Percentiles rank a stretch among this genome's conserved stretches.
Evolutionary conservation across 1,140 invertebrate genomes (phyloP).

Genomic region (Trachymyrmex septentrionalis): DNA sequence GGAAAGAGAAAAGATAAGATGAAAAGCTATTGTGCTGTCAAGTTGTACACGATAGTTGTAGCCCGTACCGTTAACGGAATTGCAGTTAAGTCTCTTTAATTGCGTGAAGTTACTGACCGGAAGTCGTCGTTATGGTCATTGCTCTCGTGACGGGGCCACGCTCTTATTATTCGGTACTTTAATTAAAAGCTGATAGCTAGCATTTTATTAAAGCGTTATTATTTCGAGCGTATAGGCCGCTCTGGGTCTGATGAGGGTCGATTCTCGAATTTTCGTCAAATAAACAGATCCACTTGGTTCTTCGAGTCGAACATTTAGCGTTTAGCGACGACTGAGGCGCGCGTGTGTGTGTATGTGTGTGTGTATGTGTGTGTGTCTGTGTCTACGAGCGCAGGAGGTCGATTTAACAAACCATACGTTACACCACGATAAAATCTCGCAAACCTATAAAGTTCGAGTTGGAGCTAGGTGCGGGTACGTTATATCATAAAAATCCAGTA

Average conservation of each 20-base stretch:
- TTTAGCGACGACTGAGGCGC: background rate
- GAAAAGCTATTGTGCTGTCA: conserved; percentile 72
- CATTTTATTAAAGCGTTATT: conserved; percentile 4
- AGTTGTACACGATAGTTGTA: conserved; percentile 72
- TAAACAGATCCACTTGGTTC: conserved; percentile 63
- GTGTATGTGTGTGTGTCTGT: conserved; percentile 39
- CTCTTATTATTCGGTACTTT: conserved; percentile 28
- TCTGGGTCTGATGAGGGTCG: conserved; percentile 52
- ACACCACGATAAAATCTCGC: conserved; percentile 86
- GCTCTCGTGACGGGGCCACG: conserved; percentile 45
- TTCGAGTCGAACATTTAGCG: conserved; percentile 44
- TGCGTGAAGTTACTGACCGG: conserved; percentile 76
- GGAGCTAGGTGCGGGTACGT: conserved; percentile 82
- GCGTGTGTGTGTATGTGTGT: background rate
- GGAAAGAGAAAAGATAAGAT: background rate
- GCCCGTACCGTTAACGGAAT: conserved; percentile 73
- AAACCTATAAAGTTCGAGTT: conserved; percentile 85
- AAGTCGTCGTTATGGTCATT: conserved; percentile 76
- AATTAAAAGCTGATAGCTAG: conserved; percentile 28
- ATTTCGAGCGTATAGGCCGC: conserved; percentile 3
- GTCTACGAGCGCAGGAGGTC: conserved; percentile 68
- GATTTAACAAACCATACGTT: conserved; percentile 87
- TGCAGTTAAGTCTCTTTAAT: conserved; percentile 77
- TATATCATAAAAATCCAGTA: conserved; percentile 87
- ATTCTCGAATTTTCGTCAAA: conserved; percentile 49